Evolutionary conservation across 92 coral and sea anemone genomes (phyloP), one percentile per base, ranked within the genome.

Genomic region (Palythoa caribaeorum): DNA sequence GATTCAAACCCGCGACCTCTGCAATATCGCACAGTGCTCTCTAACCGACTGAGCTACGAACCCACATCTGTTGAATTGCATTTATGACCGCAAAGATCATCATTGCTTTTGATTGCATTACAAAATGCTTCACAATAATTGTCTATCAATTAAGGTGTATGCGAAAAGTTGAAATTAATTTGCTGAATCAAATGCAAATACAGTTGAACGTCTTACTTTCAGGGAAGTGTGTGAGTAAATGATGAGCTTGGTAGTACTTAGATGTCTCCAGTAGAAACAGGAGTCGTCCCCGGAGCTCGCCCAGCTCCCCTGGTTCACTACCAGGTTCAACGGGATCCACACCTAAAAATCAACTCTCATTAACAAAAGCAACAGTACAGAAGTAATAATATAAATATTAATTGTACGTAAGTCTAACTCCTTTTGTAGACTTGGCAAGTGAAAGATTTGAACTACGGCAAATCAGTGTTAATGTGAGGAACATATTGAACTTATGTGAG

Each of bases 271-370:
- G 91, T 8, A 97, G 89, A 78, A 88, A 94, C 85, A 97, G 87
- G n/a, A 97, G 84, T 39, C 98, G 93, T 39, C 96, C 96, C 76
- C 99, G 95, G 36, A 97, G 83, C 80, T 97, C 99, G 37, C 99
- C 99, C 48, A 97, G 94, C 90, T 97, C 99, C 19, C 99, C 99
- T 59, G 99, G 99, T 84, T 97, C 99, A 68, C 98, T 92, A 10
- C 99, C 99, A 28, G 99, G 97, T 15, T 93, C 96, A 11, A 91
- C 92, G 13, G 96, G 95, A 54, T 90, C 90, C 51, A 94, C 97
- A 7, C 97, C 99, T 97, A 16, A 36, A 70, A 36, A 70, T 36
- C 15, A 36, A 11, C 1, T 2, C 1, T 9, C 17, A 4, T 70
- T 9, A 35, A 35, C 5, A 1, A 70, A 70, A 70, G 4, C 9